A percentile compares a stretch with the other conserved stretches of the same genome.
Evolutionary conservation across 53 echinoderm and acorn worm genomes (phyloP).

Genomic region (Holothuria scabra): DNA sequence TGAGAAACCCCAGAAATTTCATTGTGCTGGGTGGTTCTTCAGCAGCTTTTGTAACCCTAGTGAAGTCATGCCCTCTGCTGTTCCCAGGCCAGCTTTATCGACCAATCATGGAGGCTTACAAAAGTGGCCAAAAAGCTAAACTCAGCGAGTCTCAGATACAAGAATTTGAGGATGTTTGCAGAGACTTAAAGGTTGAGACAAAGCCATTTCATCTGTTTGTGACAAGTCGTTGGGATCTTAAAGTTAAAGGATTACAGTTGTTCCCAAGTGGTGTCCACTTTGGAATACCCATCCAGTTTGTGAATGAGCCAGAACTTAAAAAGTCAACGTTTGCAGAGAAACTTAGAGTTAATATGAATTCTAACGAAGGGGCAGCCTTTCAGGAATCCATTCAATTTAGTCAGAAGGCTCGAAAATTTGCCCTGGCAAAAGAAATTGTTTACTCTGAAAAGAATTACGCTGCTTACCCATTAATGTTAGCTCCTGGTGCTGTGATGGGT

Average conservation of each 20-base stretch:
- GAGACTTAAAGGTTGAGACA: constrained; percentile 55
- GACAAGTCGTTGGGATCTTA: constrained; percentile 68
- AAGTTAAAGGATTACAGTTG: constrained; percentile 70
- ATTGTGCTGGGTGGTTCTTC: too few species aligned
- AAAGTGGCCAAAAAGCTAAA: constrained; percentile 47
- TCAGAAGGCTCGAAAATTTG: constrained; percentile 74
- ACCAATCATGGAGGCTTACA: constrained; percentile 72
- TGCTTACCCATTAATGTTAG: constrained; percentile 65
- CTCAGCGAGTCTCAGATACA: constrained; percentile 42
- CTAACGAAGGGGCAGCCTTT: constrained; percentile 74
- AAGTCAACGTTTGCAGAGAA: constrained; percentile 61
- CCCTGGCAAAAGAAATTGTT: constrained; percentile 71
- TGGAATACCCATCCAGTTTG: constrained; percentile 73
- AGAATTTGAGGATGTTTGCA: constrained; percentile 78
- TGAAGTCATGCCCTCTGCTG: constrained; percentile 68
- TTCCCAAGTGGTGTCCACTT: constrained; percentile 81
- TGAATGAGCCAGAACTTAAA: constrained; percentile 58
- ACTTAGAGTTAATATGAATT: constrained; percentile 62
- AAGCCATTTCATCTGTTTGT: constrained; percentile 60
- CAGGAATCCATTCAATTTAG: constrained; percentile 66
- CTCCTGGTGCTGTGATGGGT: constrained; percentile 61
- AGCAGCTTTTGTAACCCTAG: constrained; percentile 49
- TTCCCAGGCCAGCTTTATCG: constrained; percentile 68
- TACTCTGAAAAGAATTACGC: constrained; percentile 54
- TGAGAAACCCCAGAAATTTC: too few species aligned